Base-by-base conservation (phyloP, 2,888 invertebrate genomes). In the Ophion obscuratus region DNA sequence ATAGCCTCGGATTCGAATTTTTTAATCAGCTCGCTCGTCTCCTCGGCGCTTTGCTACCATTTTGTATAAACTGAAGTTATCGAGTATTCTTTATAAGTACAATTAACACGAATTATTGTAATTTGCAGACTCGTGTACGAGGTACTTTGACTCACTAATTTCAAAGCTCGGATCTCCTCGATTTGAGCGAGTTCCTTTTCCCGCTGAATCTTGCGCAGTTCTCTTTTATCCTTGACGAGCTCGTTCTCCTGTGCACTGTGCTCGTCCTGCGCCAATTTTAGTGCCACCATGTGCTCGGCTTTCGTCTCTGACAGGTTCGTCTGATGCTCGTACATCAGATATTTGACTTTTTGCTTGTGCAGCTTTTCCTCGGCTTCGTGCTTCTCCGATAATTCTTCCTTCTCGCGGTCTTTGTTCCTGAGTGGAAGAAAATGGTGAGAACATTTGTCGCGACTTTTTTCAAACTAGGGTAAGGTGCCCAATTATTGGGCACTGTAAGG, bases 311-410 rank as follows among this genome's bases (percentile, higher is more conserved):
- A 97, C 82, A 97, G 95, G 92, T 97, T 96, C 83, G 97, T 97
- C 92, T 98, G 97, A 92, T 98, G 98, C 92, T 99, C 98, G 94
- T 98, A 98, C 94, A 98, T 97, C 66, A 99, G 95, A 95, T 98
- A 98, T 92, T 99, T 99, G 84, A 98, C 97, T 95, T 98, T 98
- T 92, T 99, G 98, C 92, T 98, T 97, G 91, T 97, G 97, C 80
- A 97, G 96, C 95, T 98, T 98, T 47, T 98, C 95, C 91, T 98
- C 97, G 47, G 96, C 96, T 92, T 98, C 98, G 92, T 98, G 98
- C 91, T 97, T 96, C 92, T 98, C 98, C 89, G 97, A 96, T 0
- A 97, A 95, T 94, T 98, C 97, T 94, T 98, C 98, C 89, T 98
- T 97, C 88, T 98, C 98, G 89, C 98, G 95, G 92, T 98, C 97